phyloP scores from a whole-genome alignment of 1,140 invertebrate genomes.

The Arctopsyche grandis region DNA sequence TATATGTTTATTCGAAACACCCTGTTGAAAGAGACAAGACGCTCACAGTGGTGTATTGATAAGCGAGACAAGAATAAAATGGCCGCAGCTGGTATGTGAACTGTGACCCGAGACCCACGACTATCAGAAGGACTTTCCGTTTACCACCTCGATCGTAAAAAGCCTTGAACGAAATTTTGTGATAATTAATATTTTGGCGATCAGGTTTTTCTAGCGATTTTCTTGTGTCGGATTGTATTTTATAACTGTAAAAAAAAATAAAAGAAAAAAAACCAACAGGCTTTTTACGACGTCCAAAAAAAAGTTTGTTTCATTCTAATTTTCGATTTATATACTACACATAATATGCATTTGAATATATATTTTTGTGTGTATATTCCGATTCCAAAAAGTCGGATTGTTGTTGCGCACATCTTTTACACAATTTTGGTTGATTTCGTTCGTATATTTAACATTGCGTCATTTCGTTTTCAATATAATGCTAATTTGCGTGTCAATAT shows the following conservation, averaged over 20 bases:
- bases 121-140: constrained; percentile 50
- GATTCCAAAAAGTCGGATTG: no score
- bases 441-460: no score
- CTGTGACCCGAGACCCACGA: constrained; percentile 52
- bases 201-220: background rate
- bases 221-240: background rate
- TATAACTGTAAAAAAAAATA: background rate
- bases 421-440: no score
- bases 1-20: background rate
- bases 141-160: constrained; percentile 34
- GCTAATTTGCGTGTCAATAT: no score
- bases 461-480: no score
- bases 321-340: no score
- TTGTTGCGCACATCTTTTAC: no score
- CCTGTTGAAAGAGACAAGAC: constrained; percentile 50
- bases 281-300: no score
- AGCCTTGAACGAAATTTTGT: constrained; percentile 20
- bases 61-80: constrained; percentile 54
- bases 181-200: constrained; percentile 31
- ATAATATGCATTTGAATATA: no score
- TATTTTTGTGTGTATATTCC: no score
- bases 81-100: constrained; percentile 53
- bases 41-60: constrained; percentile 50
- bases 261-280: no score
- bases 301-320: no score